These are phyloP conservation scores for Dinomys branickii DNA, from an alignment of 2,113 vertebrate genomes.

Conservation along the genomic window DNA sequence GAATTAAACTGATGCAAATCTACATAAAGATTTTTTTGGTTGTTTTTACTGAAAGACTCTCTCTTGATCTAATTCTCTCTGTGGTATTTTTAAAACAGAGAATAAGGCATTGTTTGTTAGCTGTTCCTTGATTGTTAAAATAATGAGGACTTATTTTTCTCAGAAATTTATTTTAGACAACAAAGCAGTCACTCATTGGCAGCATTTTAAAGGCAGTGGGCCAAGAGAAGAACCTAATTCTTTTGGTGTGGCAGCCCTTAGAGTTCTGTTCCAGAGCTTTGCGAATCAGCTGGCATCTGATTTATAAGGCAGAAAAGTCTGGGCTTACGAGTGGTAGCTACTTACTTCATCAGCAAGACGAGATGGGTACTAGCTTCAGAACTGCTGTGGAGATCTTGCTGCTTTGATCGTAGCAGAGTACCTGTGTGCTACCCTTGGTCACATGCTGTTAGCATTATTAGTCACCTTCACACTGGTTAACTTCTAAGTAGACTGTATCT, in stretches of 20 bases:
- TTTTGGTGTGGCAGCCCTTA: conserved; percentile 8
- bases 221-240: conserved; percentile 24
- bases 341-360: not conserved
- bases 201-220: conserved; percentile 12
- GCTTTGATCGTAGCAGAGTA: not conserved
- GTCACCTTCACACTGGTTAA: not conserved
- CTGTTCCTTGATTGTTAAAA: conserved; percentile 59
- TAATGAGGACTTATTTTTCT: conserved; percentile 54
- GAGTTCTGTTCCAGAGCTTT: conserved; percentile 53
- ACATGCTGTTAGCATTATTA: not conserved
- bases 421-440: not conserved
- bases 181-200: conserved; percentile 16
- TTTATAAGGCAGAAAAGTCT: not conserved
- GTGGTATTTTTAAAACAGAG: not conserved
- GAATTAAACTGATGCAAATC: conserved; percentile 16
- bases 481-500: not conserved
- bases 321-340: not conserved
- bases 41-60: not conserved
- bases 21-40: not conserved
- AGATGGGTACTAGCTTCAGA: not conserved
- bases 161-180: conserved; percentile 63
- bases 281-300: conserved; percentile 47
- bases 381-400: not conserved
- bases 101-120: conserved; percentile 18
- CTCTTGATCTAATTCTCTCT: not conserved